Conservation (phyloP, 2,888 invertebrate species). For the Torymus tubicola region DNA sequence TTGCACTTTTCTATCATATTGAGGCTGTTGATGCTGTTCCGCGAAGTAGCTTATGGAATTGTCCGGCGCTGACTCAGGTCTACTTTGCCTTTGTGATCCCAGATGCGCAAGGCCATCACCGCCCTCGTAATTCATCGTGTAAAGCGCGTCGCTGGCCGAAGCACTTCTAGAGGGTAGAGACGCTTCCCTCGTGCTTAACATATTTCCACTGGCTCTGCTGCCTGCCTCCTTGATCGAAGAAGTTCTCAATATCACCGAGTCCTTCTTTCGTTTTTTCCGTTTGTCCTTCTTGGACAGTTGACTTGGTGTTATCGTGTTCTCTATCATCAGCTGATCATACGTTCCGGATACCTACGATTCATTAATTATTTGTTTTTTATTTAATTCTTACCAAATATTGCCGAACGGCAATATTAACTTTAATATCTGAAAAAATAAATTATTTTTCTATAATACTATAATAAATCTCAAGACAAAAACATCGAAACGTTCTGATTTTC, state of each 20-base stretch:
- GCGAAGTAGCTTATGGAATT: conserved; percentile 59
- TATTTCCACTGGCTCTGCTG: neutral
- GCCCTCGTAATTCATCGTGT: conserved; percentile 46
- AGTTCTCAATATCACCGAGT: conserved; percentile 50
- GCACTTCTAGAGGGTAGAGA: conserved; percentile 64
- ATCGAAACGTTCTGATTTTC: too few species aligned
- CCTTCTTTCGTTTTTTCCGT: conserved; percentile 78
- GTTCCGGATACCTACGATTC: conserved; percentile 77
- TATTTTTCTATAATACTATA: neutral
- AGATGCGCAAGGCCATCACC: neutral
- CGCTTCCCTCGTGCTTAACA: conserved; percentile 52
- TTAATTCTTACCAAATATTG: too few species aligned
- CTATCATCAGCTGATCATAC: conserved; percentile 80
- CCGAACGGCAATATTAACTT: too few species aligned
- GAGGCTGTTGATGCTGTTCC: conserved; percentile 33
- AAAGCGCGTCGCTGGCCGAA: conserved; percentile 66
- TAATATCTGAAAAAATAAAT: too few species aligned
- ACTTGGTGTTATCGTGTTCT: conserved; percentile 76
- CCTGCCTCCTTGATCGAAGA: conserved; percentile 46
- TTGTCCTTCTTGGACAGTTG: conserved; percentile 72
- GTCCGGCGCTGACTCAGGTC: conserved; percentile 68
- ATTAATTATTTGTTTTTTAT: neutral
- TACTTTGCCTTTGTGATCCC: conserved; percentile 45
- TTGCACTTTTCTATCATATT: conserved; percentile 47
- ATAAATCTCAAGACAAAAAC: neutral